Base-by-base conservation (phyloP, 2,888 invertebrate species). In the Junonia oenone region DNA sequence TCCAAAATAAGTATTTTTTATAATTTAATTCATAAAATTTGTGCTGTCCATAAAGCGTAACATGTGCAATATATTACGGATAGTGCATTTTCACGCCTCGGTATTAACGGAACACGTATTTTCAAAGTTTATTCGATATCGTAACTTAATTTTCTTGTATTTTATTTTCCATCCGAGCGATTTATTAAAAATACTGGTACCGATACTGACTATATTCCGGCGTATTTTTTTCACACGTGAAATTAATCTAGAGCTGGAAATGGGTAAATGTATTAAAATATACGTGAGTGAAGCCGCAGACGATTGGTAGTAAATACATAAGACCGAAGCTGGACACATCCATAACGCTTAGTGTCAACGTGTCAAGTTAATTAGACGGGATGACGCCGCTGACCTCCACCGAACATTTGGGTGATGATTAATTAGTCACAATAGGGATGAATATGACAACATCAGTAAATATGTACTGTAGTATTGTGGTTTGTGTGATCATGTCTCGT, bases 1-100 rank as follows among this genome's bases (percentile, higher is more conserved):
- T n/a, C n/a, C n/a, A n/a, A n/a, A n/a, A n/a, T n/a, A n/a, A n/a
- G n/a, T n/a, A n/a, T n/a, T n/a, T n/a, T n/a, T n/a, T n/a, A n/a
- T n/a, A n/a, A n/a, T n/a, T n/a, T n/a, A n/a, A n/a, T n/a, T n/a
- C n/a, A n/a, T n/a, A n/a, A n/a, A n/a, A n/a, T n/a, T n/a, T n/a
- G n/a, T n/a, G n/a, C 11, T n/a, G n/a, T n/a, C n/a, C 11, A 11
- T 33, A n/a, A n/a, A n/a, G n/a, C 4, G n/a, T n/a, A 3, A 33
- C n/a, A 33, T 33, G 19, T 43, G 40, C 9, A 43, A 51, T 51
- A 13, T 43, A n/a, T n/a, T n/a, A n/a, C n/a, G n/a, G n/a, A n/a
- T n/a, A n/a, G n/a, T n/a, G n/a, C n/a, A n/a, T n/a, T n/a, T n/a
- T 11, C 22, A 14, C 13, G 17, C 19, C 14, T 51, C 29, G 31